Evolutionary conservation across 2,113 vertebrate species (phyloP), one percentile per base, ranked within the genome.

Genomic region (Eonycteris spelaea): DNA sequence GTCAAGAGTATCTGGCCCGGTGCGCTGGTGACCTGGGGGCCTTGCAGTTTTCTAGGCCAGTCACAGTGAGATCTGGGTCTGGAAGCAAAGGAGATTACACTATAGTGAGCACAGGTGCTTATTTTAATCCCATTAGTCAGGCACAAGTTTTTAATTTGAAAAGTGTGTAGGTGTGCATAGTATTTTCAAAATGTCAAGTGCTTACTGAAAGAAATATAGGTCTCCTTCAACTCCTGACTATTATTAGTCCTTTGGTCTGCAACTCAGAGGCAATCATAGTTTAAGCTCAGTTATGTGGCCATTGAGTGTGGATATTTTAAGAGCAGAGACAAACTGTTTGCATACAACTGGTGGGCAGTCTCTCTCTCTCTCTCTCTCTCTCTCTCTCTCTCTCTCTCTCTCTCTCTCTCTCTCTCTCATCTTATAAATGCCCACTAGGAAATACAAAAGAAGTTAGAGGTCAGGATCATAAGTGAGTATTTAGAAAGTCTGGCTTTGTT

Each of bases 11-110:
- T 94, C 88, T 74, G 93, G 94, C 88, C 91, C 91, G 95, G 21
- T 97, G 96, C 57, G 57, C 97, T 74, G 94, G 94, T 97, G 94
- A 97, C 96, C 97, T 68, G 57, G 71, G 96, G 67, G 35, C 28
- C 57, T 88, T 33, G 10, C 57, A 40, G 61, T 91, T 86, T 95
- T 95, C 86, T 96, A 93, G 88, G 90, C 96, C 93, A 94, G 73
- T 85, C 48, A 78, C 84, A 82, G 55, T 71, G 51, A 48, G 38
- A 84, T 87, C 94, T n/a, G 73, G 87, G 70, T 38, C 93, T 87
- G 65, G 67, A 92, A 95, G 75, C 74, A 86, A 84, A 92, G 45
- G n/a, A 71, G 22, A 21, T 43, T 59, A 79, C 22, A 43, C 15
- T 55, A 43, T 3, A 43, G 57, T 45, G 67, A 89, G 67, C 35